Conservation (phyloP, 30 jellyfish, hydroid and myxozoan species). For the Phacellophora camtschatica region DNA sequence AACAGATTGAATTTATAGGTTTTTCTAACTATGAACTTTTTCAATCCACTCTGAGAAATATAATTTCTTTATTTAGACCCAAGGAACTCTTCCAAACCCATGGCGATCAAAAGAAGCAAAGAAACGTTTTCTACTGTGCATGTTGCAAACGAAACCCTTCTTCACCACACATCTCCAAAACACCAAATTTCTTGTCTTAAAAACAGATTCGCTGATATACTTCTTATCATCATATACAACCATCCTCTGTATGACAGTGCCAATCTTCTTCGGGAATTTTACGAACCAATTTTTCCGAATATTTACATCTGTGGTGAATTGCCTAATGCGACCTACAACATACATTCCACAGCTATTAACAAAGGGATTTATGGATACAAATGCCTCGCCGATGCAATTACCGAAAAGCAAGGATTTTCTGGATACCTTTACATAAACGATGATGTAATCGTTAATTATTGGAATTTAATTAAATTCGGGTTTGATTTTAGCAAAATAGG, state of each 20-base stretch:
- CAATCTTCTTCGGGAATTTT: conserved; percentile 55
- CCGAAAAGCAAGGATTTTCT: conserved; percentile 33
- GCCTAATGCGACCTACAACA: conserved; percentile 16
- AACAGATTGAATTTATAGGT: too few relatives aligned
- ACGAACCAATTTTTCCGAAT: conserved; percentile 82
- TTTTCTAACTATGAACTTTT: too few relatives aligned
- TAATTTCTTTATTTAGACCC: too few relatives aligned
- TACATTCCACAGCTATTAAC: conserved; percentile 45
- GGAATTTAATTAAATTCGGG: conserved; percentile 68
- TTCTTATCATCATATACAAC: conserved; percentile 78
- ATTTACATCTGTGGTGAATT: conserved; percentile 76
- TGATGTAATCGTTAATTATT: conserved; percentile 84
- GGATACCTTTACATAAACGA: conserved; percentile 92
- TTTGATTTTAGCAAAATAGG: conserved; percentile 67
- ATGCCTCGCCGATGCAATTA: conserved; percentile 77
- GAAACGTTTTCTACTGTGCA: background rate
- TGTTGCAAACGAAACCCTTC: background rate
- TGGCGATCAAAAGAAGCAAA: background rate
- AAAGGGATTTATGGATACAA: conserved; percentile 88
- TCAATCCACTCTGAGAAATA: too few relatives aligned
- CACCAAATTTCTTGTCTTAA: conserved; percentile 7
- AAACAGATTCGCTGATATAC: conserved; percentile 33
- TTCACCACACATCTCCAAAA: background rate
- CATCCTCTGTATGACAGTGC: conserved; percentile 91
- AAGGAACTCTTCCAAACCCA: background rate